Percentiles rank a stretch among this genome's conserved stretches.
Evolutionary conservation across 2,888 invertebrate species (phyloP).

Genomic region (Idaea biselata): DNA sequence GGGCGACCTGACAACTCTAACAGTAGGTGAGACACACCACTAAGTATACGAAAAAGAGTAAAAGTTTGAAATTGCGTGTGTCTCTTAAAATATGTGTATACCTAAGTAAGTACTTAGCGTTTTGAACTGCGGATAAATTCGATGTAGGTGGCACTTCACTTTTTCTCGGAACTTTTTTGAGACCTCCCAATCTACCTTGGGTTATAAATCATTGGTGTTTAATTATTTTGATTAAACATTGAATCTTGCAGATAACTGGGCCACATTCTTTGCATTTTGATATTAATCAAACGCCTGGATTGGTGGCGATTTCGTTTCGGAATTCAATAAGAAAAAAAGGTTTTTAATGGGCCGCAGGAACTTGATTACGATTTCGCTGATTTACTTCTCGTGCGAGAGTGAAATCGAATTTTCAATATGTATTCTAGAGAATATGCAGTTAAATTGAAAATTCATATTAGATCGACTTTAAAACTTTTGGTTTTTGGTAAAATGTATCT

Average conservation of each 20-base stretch:
- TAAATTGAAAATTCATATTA: not conserved
- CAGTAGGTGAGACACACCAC: too few relatives aligned
- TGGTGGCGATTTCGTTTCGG: slow-evolving; percentile 2
- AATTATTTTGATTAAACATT: slow-evolving; percentile 70
- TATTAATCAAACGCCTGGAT: slow-evolving; percentile 15
- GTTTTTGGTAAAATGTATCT: too few relatives aligned
- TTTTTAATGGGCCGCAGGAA: not conserved
- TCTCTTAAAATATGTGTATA: not conserved
- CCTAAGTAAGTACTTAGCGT: not conserved
- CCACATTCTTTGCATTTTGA: slow-evolving; percentile 22
- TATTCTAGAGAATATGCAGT: not conserved
- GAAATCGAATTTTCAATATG: not conserved
- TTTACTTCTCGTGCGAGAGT: not conserved
- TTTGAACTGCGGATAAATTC: slow-evolving; percentile 2
- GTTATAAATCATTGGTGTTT: slow-evolving; percentile 68
- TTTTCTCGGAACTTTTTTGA: slow-evolving; percentile 8
- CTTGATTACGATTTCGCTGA: not conserved
- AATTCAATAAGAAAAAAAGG: not conserved
- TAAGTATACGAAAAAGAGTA: too few relatives aligned
- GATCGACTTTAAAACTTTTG: too few relatives aligned
- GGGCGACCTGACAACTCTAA: too few relatives aligned
- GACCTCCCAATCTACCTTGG: slow-evolving; percentile 37
- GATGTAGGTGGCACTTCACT: not conserved
- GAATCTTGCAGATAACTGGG: slow-evolving; percentile 26
- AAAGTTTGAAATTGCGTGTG: slow-evolving; percentile 4